Percentiles rank a stretch among this genome's conserved stretches.
These are phyloP conservation scores for Scyliorhinus canicula DNA, from an alignment of 2,797 vertebrate species.

Conservation along the genomic window DNA sequence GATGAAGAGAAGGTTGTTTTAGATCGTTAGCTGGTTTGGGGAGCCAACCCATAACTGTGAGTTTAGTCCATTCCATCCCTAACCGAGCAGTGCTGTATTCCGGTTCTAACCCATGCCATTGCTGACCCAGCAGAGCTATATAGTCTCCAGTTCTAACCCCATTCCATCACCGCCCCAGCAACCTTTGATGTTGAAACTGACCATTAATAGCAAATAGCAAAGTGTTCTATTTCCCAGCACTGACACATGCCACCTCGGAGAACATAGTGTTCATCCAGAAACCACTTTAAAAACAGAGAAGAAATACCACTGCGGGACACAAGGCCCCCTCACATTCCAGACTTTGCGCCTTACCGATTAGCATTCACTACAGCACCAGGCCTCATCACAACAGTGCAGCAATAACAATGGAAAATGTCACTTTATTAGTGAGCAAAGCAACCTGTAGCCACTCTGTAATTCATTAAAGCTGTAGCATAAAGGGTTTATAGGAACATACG, in stretches of 20 bases:
- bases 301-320: not conserved
- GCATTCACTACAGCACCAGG: not conserved
- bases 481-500: not conserved
- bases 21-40: not conserved
- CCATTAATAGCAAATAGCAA: not conserved
- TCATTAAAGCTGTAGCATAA: not conserved
- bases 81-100: not conserved
- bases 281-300: not conserved
- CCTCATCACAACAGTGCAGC: not conserved
- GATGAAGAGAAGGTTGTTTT: not conserved
- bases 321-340: slow-evolving; percentile 28
- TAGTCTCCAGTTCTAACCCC: not conserved
- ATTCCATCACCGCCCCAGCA: not conserved
- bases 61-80: not conserved
- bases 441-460: not conserved
- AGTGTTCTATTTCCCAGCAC: not conserved
- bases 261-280: not conserved
- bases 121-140: not conserved
- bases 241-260: not conserved
- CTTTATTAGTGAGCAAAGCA: not conserved
- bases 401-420: not conserved
- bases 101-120: not conserved
- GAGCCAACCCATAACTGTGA: not conserved
- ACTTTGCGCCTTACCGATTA: not conserved
- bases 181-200: not conserved